A percentile compares a stretch with the other conserved stretches of the same genome.
phyloP scores from a whole-genome alignment of 2,888 invertebrate genomes.

The Drosophila mulleri region DNA sequence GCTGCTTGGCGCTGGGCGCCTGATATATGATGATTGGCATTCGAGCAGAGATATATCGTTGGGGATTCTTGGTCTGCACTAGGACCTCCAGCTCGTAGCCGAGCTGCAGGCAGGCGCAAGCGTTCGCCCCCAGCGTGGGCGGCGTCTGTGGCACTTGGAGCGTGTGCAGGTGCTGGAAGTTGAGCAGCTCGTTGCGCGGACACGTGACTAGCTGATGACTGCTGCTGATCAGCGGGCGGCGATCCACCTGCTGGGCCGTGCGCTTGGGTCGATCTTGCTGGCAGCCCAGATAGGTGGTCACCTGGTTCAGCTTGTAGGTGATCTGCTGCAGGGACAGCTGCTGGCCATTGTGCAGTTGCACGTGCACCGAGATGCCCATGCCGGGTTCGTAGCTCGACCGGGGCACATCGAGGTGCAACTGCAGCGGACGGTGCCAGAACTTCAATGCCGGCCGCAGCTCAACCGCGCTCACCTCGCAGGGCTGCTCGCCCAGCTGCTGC shows the following conservation, averaged over 20 bases:
- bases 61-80: conserved; percentile 52
- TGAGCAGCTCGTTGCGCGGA: conserved; percentile 42
- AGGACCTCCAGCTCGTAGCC: conserved; percentile 79
- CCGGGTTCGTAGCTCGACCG: conserved; percentile 71
- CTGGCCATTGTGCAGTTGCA: conserved; percentile 69
- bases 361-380: conserved; percentile 74
- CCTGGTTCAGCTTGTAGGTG: conserved; percentile 70
- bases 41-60: conserved; percentile 55
- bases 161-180: conserved; percentile 71
- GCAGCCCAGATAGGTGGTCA: conserved; percentile 62
- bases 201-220: conserved; percentile 50
- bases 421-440: conserved; percentile 77
- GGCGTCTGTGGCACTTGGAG: conserved; percentile 68
- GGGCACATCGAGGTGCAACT: conserved; percentile 71
- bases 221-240: conserved; percentile 51
- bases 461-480: conserved; percentile 42
- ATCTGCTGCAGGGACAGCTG: conserved; percentile 63
- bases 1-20: background rate
- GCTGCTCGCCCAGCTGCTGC: conserved; percentile 6
- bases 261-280: conserved; percentile 58
- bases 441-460: conserved; percentile 64
- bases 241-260: conserved; percentile 49
- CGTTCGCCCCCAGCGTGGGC: conserved; percentile 56
- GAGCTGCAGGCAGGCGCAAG: conserved; percentile 74
- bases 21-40: conserved; percentile 74